Percentiles rank a stretch among this genome's conserved stretches.
Evolutionary conservation across 2,888 invertebrate genomes (phyloP).

Genomic region (Melanotus villosus): DNA sequence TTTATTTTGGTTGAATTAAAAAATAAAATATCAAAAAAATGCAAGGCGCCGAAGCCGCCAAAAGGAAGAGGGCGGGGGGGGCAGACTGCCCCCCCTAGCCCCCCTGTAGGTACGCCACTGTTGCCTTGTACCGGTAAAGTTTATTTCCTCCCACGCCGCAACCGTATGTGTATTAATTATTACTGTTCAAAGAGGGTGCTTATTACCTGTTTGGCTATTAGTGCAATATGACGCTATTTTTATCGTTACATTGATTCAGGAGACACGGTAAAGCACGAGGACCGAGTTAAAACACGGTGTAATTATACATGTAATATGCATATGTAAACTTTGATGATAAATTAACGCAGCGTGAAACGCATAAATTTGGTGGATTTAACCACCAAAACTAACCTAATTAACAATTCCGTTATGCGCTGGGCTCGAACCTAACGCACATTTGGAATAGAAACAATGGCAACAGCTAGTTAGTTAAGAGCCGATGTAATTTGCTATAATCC

Average conservation of each 20-base stretch:
- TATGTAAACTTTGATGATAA: constrained; percentile 46
- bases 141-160: constrained; percentile 30
- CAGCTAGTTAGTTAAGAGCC: constrained; percentile 65
- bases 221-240: not conserved
- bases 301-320: constrained; percentile 41
- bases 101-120: no score
- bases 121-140: constrained; percentile 26
- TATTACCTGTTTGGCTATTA: not conserved
- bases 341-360: constrained; percentile 49
- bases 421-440: constrained; percentile 52
- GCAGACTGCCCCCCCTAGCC: no score
- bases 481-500: constrained; percentile 65
- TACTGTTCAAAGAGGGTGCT: constrained; percentile 34
- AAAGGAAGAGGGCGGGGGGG: no score
- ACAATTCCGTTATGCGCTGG: constrained; percentile 49
- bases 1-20: no score
- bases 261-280: not conserved
- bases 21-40: no score
- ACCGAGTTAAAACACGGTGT: not conserved
- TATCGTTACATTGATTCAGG: not conserved
- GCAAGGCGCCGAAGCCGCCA: no score
- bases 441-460: constrained; percentile 57
- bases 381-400: constrained; percentile 54
- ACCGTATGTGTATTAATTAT: constrained; percentile 59
- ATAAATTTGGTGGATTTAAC: constrained; percentile 54